Conservation (phyloP, 2,113 vertebrate species). For the Alethe diademata region DNA sequence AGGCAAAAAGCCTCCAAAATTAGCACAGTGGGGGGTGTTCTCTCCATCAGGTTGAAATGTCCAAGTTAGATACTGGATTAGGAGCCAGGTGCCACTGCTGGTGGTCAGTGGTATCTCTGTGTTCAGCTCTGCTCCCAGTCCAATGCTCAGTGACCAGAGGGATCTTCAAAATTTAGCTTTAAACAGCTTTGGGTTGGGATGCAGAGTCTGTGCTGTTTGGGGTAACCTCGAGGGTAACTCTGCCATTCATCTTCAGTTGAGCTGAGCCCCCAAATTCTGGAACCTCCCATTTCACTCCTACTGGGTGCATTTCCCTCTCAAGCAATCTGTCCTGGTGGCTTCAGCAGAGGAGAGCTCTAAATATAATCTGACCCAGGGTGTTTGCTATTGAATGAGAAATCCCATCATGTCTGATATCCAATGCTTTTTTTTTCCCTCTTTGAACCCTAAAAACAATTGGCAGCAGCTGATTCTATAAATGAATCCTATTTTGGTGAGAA, state of each 20-base stretch:
- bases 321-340: background rate
- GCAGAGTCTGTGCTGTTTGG: background rate
- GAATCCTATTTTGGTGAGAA: background rate
- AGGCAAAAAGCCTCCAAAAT: slow-evolving; percentile 36
- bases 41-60: background rate
- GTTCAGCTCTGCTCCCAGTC: background rate
- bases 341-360: background rate
- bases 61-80: background rate
- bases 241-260: fast-evolving
- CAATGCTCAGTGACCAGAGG: too few relatives aligned
- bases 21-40: background rate
- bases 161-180: background rate
- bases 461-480: background rate
- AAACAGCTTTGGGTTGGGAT: background rate
- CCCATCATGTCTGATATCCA: background rate
- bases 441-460: background rate
- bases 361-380: fast-evolving
- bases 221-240: fast-evolving
- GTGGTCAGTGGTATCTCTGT: background rate
- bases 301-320: background rate
- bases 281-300: background rate
- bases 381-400: background rate
- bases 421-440: background rate
- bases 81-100: background rate
- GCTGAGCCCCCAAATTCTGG: background rate